Conservation (phyloP, 2,797 vertebrate genomes). For the Coregonus sp. region DNA sequence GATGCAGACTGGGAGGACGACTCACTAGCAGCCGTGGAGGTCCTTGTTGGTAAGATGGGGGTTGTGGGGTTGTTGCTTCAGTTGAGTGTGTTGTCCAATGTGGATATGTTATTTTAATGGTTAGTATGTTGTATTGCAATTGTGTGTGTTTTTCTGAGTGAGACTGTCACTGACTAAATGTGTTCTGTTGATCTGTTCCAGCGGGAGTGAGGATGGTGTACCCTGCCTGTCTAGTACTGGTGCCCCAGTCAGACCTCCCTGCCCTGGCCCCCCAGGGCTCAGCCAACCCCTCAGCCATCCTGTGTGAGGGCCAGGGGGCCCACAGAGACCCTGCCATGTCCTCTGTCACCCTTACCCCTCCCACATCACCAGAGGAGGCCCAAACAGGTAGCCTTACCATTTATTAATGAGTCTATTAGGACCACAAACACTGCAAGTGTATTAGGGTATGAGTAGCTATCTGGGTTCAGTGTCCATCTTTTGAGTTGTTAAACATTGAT, state of each 20-base stretch:
- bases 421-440: neutral
- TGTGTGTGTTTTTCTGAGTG: neutral
- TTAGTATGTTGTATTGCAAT: neutral
- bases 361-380: constrained; percentile 92
- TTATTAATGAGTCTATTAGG: neutral
- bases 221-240: constrained; percentile 90
- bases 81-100: neutral
- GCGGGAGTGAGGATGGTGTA: constrained; percentile 95
- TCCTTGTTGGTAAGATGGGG: constrained; percentile 89
- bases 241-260: constrained; percentile 90
- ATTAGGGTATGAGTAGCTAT: neutral
- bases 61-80: neutral
- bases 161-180: neutral
- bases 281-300: constrained; percentile 83
- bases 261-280: constrained; percentile 80
- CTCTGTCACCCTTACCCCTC: constrained; percentile 91
- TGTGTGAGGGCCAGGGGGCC: constrained; percentile 87
- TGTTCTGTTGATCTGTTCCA: constrained; percentile 55
- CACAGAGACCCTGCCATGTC: constrained; percentile 93
- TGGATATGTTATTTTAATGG: neutral
- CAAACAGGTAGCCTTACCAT: constrained; percentile 79
- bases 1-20: constrained; percentile 98
- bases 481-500: neutral
- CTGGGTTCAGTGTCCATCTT: constrained; percentile 3
- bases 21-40: constrained; percentile 95